These are phyloP conservation scores for Scaptomyza cyrtandrae DNA, from an alignment of 2,888 invertebrate species.

Conservation along the genomic window DNA sequence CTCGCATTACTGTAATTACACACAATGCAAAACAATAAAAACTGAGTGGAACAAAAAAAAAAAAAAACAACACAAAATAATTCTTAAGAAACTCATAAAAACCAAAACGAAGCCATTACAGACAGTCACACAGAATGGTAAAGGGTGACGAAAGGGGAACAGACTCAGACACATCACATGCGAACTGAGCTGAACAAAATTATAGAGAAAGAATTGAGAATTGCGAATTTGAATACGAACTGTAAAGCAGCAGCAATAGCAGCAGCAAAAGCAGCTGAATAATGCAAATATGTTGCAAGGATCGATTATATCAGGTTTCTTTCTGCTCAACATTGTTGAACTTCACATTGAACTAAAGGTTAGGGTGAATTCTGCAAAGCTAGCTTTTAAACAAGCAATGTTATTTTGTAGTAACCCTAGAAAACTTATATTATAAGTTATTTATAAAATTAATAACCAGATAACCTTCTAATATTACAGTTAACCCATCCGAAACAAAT, in stretches of 20 bases:
- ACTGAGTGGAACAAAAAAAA: conserved; percentile 7
- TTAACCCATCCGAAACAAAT: too few relatives aligned
- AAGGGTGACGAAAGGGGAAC: not conserved
- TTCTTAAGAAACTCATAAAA: conserved; percentile 75
- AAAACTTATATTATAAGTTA: too few relatives aligned
- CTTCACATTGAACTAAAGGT: not conserved
- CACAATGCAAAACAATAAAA: conserved; percentile 58
- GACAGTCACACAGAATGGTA: conserved; percentile 50
- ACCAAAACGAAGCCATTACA: conserved; percentile 73
- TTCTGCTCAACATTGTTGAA: not conserved
- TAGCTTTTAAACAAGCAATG: not conserved
- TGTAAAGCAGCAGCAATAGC: not conserved
- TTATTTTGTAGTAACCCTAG: not conserved
- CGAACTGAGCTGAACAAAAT: conserved; percentile 42
- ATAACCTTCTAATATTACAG: too few relatives aligned
- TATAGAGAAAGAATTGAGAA: conserved; percentile 46
- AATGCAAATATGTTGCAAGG: conserved; percentile 10
- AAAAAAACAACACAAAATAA: conserved; percentile 49
- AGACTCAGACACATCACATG: conserved; percentile 20
- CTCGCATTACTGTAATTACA: conserved; percentile 82
- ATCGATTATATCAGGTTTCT: conserved; percentile 7
- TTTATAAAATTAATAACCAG: too few relatives aligned
- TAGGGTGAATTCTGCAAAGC: not conserved
- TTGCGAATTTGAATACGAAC: conserved; percentile 68
- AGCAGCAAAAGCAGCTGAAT: not conserved